A percentile compares a stretch with the other conserved stretches of the same genome.
Evolutionary conservation across 2,113 vertebrate genomes (phyloP).

Genomic region (Macquaria ambigua): DNA sequence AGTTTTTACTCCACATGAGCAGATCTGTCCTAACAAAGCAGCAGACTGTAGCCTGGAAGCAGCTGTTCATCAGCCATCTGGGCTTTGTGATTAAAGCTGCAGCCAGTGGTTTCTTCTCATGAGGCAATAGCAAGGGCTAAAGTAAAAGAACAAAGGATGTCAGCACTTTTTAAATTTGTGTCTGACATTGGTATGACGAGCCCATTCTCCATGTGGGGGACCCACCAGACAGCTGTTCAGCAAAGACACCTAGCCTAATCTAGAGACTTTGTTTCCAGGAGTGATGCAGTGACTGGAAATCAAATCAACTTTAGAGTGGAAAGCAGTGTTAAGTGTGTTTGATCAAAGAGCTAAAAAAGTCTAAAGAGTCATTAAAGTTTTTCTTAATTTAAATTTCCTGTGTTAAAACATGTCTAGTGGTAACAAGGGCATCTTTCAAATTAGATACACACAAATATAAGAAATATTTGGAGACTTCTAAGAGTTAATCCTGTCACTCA

Average conservation of each 20-base stretch:
- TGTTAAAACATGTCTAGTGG: background rate
- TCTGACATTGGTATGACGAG: background rate
- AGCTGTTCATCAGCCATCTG: slow-evolving; percentile 7
- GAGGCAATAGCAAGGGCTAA: background rate
- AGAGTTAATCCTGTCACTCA: background rate
- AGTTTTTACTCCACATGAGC: slow-evolving; percentile 28
- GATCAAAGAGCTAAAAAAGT: background rate
- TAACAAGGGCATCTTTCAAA: background rate
- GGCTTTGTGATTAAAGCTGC: background rate
- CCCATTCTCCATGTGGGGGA: background rate
- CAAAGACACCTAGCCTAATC: background rate
- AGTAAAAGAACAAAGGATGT: background rate
- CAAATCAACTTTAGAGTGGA: background rate
- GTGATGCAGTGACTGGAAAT: background rate
- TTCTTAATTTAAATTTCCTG: background rate
- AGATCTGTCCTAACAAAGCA: slow-evolving; percentile 12
- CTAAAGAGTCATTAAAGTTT: background rate
- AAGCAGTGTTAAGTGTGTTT: background rate
- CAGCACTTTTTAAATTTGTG: background rate
- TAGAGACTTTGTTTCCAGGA: background rate
- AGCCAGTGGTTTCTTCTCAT: slow-evolving; percentile 8
- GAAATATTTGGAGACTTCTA: background rate
- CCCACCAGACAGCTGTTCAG: background rate
- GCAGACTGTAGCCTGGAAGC: slow-evolving; percentile 31
- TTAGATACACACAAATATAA: background rate